These are phyloP conservation scores for Amazona guildingii DNA, from an alignment of 2,113 vertebrate genomes.

Conservation along the genomic window DNA sequence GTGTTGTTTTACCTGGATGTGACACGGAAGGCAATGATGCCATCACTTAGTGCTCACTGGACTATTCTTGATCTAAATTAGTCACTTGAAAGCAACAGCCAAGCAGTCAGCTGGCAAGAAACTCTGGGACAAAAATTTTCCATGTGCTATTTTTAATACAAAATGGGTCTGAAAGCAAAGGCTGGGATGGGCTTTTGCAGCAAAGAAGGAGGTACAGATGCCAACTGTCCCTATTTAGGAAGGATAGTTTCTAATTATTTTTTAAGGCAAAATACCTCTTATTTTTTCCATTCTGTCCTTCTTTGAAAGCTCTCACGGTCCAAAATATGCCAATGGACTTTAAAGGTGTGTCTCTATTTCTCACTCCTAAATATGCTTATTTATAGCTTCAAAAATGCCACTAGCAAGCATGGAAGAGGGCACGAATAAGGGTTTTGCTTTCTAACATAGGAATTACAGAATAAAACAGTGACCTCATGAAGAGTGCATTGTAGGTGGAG, in stretches of 20 bases:
- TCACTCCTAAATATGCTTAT: background rate
- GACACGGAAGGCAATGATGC: background rate
- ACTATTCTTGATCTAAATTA: background rate
- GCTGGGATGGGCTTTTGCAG: conserved; percentile 40
- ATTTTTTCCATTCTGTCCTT: conserved; percentile 51
- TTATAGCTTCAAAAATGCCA: background rate
- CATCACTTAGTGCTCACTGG: background rate
- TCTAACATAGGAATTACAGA: background rate
- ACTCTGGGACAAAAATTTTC: conserved; percentile 67
- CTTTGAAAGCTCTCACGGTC: conserved; percentile 58
- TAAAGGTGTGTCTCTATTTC: conserved; percentile 45
- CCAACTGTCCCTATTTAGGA: conserved; percentile 55
- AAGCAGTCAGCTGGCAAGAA: conserved; percentile 54
- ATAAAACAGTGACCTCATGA: background rate
- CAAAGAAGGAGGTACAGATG: conserved; percentile 10
- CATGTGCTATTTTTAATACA: conserved; percentile 57
- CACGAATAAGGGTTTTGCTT: background rate
- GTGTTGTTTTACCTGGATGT: background rate
- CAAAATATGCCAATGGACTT: conserved; percentile 48
- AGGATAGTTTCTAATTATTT: background rate
- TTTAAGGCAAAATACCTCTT: conserved; percentile 19
- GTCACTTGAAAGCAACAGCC: conserved; percentile 14
- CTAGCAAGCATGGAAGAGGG: background rate
- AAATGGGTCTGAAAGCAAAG: conserved; percentile 46
- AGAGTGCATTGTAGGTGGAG: background rate